A percentile compares a stretch with the other conserved stretches of the same genome.
These are phyloP conservation scores for Aplocera efformata DNA, from an alignment of 2,888 invertebrate species.

Conservation along the genomic window DNA sequence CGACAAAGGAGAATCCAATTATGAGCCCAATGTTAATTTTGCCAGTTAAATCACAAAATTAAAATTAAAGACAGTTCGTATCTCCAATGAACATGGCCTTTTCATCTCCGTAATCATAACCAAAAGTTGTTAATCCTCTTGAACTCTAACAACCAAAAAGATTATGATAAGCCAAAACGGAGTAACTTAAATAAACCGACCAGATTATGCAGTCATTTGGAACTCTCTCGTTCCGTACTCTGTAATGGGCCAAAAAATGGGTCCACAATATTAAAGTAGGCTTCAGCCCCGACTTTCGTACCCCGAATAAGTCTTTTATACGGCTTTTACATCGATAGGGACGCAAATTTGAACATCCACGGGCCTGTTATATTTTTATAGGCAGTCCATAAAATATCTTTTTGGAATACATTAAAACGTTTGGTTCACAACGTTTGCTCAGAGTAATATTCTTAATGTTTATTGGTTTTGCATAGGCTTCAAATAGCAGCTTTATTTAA, in stretches of 20 bases:
- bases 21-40: too few species aligned
- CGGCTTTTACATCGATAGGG: constrained; percentile 58
- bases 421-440: constrained; percentile 52
- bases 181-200: constrained; percentile 40
- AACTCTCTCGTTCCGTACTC: constrained; percentile 39
- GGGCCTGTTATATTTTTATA: constrained; percentile 71
- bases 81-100: constrained; percentile 8
- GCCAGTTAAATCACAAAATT: too few species aligned
- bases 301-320: constrained; percentile 42
- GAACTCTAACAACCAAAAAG: constrained; percentile 39
- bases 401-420: constrained; percentile 66
- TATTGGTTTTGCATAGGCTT: constrained; percentile 69
- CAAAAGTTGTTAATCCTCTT: constrained; percentile 35
- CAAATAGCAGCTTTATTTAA: too few species aligned
- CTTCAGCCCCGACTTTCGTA: constrained; percentile 39
- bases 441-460: constrained; percentile 67
- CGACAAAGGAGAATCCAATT: too few species aligned
- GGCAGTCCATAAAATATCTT: constrained; percentile 72
- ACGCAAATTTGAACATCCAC: constrained; percentile 66
- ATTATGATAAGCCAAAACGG: constrained; percentile 44
- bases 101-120: constrained; percentile 25
- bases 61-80: constrained; percentile 1
- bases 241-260: constrained; percentile 56
- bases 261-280: constrained; percentile 59
- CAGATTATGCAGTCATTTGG: constrained; percentile 47